Evolutionary conservation across 1,140 invertebrate genomes (phyloP), one percentile per base, ranked within the genome.

Genomic region (Drosophila gunungcola): DNA sequence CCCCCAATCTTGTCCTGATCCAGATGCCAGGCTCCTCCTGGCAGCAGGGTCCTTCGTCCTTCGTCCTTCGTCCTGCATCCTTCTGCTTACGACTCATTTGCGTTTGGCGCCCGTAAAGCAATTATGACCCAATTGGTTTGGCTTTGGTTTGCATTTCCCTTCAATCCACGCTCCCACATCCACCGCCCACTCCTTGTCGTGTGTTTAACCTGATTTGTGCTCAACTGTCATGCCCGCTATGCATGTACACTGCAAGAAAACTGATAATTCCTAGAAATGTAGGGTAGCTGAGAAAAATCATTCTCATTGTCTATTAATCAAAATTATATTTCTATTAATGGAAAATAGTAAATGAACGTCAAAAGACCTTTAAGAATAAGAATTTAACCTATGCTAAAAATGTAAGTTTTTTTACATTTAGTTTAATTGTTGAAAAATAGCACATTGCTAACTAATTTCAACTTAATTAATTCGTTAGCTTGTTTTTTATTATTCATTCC

Each of bases 81-180:
- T 82, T 69, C 78, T 60, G 77, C 81, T 86, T 75, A 78, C 83
- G 65, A 76, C 79, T 86, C 83, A 86, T 86, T 86, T 88, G 83
- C 79, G 82, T 81, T 81, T 86, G 82, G 82, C 57, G 82, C 76
- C 69, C 83, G 74, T 85, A 86, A 88, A 88, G 83, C 83, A 88
- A 86, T 86, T 86, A 86, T 88, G 83, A 86, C 84, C 83, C 83
- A 86, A 86, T 88, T 86, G 82, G 78, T 73, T 80, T 77, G 73
- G 67, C 79, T 82, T 77, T 73, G 73, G 78, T 73, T 76, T 86
- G 69, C 77, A 79, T 68, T 53, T 54, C 46, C 58, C 41, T 42
- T 41, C 36, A 34, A 42, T 32, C 34, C 38, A 41, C 68, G 13
- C 38, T 53, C 11, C 21, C 42, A 6, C 9, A 0, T 16, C 42